Evolutionary conservation across 2,113 vertebrate genomes (phyloP), one percentile per base, ranked within the genome.

Genomic region (Hippocampus guttulatus): DNA sequence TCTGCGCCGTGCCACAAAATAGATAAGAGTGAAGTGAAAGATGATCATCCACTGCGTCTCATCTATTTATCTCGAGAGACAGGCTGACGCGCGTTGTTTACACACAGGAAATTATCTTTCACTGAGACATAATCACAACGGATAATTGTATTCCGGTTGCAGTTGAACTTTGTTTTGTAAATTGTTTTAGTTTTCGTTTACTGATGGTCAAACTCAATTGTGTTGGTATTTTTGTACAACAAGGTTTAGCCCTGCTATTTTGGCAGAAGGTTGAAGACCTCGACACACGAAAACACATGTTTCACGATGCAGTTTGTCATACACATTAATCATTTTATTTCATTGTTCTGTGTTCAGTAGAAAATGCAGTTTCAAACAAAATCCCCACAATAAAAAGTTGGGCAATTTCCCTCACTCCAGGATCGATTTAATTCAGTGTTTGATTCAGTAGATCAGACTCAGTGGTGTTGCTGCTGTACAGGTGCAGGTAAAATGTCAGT

Each of bases 1-100:
- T 82, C 81, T 81, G 68, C 5, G 16, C 75, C 63, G 70, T 79
- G 81, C 81, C 74, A 76, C 82, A 85, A 80, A 84, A 83, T 75
- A 77, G 75, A 85, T 78, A 71, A 75, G 67, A 76, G 75, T 70
- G 71, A 81, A 54, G 67, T 43, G 20, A 64, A 40, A 43, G 76
- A 81, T 85, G 72, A 79, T 84, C 64, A 70, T 70, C 60, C 25
- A 18, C 66, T 64, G 55, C 20, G 67, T 66, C 73, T 77, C 78
- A 70, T 78, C 71, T 81, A 71, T 75, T 78, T 40, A 71, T 71
- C n/a, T 68, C 73, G 64, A 67, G 73, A 73, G 18, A 47, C 40
- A 12, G 58, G 27, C 27, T 8, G 27, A 61, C 7, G 69, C 1
- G 2, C 41, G 38, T 70, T 55, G 52, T 81, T 81, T 74, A 77